Conservation (phyloP, 2,888 invertebrate genomes). For the Agrypnus murinus region DNA sequence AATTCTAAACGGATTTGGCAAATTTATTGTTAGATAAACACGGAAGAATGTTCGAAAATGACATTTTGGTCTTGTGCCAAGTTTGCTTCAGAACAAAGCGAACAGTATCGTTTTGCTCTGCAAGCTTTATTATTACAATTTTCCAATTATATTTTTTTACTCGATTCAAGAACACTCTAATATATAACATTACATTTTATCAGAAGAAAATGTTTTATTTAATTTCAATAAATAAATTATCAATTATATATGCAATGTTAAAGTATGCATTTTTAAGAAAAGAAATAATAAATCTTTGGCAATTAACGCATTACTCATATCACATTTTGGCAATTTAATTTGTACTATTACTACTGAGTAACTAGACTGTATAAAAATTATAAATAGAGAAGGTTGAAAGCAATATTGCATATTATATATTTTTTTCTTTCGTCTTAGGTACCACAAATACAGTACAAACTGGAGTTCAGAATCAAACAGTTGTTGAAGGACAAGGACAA, state of each 20-base stretch:
- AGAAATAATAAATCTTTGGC: no score
- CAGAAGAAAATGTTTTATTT: no score
- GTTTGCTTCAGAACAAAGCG: conserved; percentile 42
- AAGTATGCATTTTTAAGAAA: no score
- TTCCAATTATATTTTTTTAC: neutral
- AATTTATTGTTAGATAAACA: conserved; percentile 50
- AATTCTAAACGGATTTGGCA: conserved; percentile 40
- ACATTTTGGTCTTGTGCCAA: conserved; percentile 48
- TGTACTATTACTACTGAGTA: neutral
- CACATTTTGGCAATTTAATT: neutral
- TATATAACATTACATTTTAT: no score
- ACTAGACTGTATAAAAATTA: neutral
- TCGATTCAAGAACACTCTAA: no score
- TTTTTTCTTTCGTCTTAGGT: conserved; percentile 52
- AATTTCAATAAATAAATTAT: no score
- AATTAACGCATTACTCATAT: no score
- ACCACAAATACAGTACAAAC: conserved; percentile 63
- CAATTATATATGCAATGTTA: no score
- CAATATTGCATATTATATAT: neutral
- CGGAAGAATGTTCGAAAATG: conserved; percentile 50
- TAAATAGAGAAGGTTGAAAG: neutral
- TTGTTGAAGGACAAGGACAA: conserved; percentile 51
- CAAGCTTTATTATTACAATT: conserved; percentile 33
- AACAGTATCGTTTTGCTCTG: conserved; percentile 33
- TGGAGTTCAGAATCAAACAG: conserved; percentile 63